phyloP scores from a whole-genome alignment of 30 jellyfish, hydroid and myxozoan genomes.

The Mastigias papua region DNA sequence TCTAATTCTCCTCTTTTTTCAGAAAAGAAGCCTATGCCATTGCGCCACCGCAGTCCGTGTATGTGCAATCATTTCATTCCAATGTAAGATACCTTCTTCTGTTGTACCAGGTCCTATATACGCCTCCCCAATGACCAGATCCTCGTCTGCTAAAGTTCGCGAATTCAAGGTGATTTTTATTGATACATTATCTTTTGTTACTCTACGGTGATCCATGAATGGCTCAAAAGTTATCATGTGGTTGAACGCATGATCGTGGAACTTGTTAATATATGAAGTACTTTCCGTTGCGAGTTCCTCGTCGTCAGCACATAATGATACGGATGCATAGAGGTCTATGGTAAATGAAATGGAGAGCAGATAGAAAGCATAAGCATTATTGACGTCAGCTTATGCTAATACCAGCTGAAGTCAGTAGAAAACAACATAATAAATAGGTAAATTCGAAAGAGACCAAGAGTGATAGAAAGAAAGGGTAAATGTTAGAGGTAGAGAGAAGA shows the following conservation, averaged over 20 bases:
- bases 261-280: slow-evolving; percentile 42
- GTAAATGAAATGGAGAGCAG: too few species aligned
- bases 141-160: slow-evolving; percentile 44
- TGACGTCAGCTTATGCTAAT: too few species aligned
- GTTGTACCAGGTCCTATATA: slow-evolving; percentile 63
- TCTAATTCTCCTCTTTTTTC: not conserved
- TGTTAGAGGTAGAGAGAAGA: too few species aligned
- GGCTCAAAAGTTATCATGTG: slow-evolving; percentile 66
- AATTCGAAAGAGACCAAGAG: too few species aligned
- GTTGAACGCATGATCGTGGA: slow-evolving; percentile 55
- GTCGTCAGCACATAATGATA: slow-evolving; percentile 46
- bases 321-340: slow-evolving; percentile 48
- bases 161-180: slow-evolving; percentile 37
- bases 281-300: slow-evolving; percentile 5
- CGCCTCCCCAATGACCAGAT: slow-evolving; percentile 61
- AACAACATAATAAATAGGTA: too few species aligned
- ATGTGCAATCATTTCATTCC: slow-evolving; percentile 63
- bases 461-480: too few species aligned
- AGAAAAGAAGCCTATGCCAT: slow-evolving; percentile 69
- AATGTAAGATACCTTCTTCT: slow-evolving; percentile 74
- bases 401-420: too few species aligned
- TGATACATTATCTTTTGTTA: slow-evolving; percentile 50
- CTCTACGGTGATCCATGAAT: slow-evolving; percentile 21
- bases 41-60: slow-evolving; percentile 76
- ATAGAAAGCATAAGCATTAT: too few species aligned